A percentile compares a stretch with the other conserved stretches of the same genome.
Evolutionary conservation across 1,140 invertebrate species (phyloP).

Genomic region (Drosophila willistoni): DNA sequence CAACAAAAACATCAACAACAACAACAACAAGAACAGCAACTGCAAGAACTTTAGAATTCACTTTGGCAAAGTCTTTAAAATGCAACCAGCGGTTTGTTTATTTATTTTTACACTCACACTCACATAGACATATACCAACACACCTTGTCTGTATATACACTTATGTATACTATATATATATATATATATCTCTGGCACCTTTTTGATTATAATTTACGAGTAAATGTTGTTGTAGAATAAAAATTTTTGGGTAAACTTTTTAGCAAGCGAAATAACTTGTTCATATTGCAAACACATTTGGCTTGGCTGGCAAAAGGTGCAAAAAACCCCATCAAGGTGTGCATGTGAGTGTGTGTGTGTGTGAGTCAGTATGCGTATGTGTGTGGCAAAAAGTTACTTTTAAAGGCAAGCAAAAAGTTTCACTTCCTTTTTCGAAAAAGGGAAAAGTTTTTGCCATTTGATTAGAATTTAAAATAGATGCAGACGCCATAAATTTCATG

Average conservation of each 20-base stretch:
- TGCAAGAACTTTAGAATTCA: constrained; percentile 32
- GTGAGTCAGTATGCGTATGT: constrained; percentile 18
- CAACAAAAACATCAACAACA: constrained; percentile 25
- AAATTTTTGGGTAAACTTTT: constrained; percentile 64
- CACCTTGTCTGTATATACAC: neutral
- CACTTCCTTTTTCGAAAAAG: constrained; percentile 18
- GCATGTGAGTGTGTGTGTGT: constrained; percentile 6
- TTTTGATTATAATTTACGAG: constrained; percentile 81
- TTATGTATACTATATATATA: neutral
- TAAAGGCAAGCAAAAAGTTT: constrained; percentile 78
- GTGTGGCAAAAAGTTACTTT: constrained; percentile 72
- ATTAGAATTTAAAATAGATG: constrained; percentile 81
- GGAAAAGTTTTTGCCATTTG: constrained; percentile 72
- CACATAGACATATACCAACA: constrained; percentile 23
- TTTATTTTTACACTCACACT: constrained; percentile 61
- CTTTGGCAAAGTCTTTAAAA: constrained; percentile 54
- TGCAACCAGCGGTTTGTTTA: constrained; percentile 63
- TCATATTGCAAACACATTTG: constrained; percentile 80
- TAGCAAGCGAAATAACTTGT: constrained; percentile 66
- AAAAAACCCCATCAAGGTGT: neutral
- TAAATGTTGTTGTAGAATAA: constrained; percentile 69
- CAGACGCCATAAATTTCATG: constrained; percentile 76
- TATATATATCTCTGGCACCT: constrained; percentile 60
- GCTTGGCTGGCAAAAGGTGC: constrained; percentile 52
- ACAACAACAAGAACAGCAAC: neutral